Conservation (phyloP, 2,113 vertebrate species). For the Neolamprologus falcicula region DNA sequence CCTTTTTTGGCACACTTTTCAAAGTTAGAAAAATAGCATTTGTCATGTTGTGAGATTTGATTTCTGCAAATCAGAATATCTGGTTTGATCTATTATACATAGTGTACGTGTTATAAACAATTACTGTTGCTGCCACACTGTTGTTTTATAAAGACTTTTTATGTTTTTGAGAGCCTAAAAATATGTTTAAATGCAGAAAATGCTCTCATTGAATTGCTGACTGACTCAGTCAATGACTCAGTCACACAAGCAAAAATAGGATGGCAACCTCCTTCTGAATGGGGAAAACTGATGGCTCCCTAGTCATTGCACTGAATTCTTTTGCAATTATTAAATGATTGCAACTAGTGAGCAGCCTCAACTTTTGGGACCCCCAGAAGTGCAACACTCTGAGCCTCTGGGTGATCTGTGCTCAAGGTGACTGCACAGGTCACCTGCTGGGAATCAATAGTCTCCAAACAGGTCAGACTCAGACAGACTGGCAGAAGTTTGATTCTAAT, state of each 20-base stretch:
- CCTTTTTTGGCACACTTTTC: not conserved
- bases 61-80: not conserved
- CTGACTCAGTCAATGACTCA: not conserved
- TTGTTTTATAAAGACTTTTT: not conserved
- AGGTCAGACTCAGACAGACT: not conserved
- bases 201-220: not conserved
- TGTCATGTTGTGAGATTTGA: not conserved
- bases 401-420: not conserved
- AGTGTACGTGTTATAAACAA: not conserved
- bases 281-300: not conserved
- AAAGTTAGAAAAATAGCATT: not conserved
- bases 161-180: not conserved
- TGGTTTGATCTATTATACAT: not conserved
- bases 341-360: not conserved
- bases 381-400: not conserved
- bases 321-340: not conserved
- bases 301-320: not conserved
- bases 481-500: not conserved
- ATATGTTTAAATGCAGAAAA: not conserved
- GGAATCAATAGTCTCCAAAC: not conserved
- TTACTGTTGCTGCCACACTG: not conserved
- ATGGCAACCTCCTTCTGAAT: not conserved
- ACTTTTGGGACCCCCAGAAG: not conserved
- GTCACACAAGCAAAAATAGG: not conserved
- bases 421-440: not conserved